These are phyloP conservation scores for Mayetiola destructor DNA, from an alignment of 2,888 invertebrate species.

Conservation along the genomic window DNA sequence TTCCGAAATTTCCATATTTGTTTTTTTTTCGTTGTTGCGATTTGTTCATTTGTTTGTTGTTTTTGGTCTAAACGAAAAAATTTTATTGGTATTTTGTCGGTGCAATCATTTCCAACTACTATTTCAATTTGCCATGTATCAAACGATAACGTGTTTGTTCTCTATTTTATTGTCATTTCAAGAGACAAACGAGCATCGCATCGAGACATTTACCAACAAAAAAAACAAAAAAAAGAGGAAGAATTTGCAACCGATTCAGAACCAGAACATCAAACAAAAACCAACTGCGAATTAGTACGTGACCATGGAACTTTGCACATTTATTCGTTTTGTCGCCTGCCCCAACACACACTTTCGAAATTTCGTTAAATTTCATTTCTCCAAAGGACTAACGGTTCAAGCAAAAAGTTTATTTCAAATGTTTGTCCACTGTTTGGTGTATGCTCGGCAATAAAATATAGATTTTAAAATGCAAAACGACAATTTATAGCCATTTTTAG, in stretches of 20 bases:
- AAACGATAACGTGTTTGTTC: neutral
- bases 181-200: neutral
- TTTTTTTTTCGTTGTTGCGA: neutral
- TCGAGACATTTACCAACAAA: no score
- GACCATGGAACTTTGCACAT: neutral
- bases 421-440: no score
- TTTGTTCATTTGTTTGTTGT: neutral
- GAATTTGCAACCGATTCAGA: neutral
- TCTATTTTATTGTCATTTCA: constrained; percentile 6
- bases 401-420: no score
- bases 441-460: no score
- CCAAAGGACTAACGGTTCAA: no score
- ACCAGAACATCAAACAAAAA: neutral
- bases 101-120: constrained; percentile 5
- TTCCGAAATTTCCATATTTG: neutral
- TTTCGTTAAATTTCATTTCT: no score
- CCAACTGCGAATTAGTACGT: neutral
- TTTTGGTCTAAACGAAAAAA: no score
- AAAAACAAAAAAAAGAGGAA: no score
- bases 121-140: neutral
- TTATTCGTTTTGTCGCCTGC: no score
- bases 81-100: constrained; percentile 4
- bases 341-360: no score
- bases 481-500: no score
- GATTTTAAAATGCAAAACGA: no score